Evolutionary conservation across 2,113 vertebrate species (phyloP).

Genomic region (Seriola aureovittata): DNA sequence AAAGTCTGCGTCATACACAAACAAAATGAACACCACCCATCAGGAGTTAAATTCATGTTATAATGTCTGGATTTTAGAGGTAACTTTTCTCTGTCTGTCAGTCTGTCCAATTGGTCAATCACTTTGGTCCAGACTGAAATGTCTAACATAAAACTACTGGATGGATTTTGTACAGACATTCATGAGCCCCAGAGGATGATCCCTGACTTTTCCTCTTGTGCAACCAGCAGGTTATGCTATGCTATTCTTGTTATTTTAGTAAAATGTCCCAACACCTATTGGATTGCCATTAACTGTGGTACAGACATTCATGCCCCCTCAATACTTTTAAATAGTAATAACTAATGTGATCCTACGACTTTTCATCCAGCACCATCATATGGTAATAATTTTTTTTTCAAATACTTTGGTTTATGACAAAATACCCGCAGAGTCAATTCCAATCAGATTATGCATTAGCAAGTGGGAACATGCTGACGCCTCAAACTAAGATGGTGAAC

Average conservation of each 20-base stretch:
- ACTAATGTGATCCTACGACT: background rate
- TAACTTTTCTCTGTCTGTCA: background rate
- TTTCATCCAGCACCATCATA: background rate
- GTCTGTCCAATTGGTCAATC: background rate
- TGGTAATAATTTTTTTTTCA: background rate
- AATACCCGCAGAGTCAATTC: background rate
- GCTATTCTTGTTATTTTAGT: background rate
- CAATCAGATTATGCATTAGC: background rate
- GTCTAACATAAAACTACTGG: background rate
- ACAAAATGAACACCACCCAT: background rate
- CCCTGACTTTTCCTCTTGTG: background rate
- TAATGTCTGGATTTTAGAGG: background rate
- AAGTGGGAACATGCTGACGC: background rate
- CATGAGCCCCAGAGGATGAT: background rate
- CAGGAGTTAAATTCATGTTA: background rate
- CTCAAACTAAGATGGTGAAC: background rate
- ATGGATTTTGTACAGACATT: background rate
- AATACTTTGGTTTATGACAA: background rate
- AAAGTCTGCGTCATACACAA: conserved; percentile 1
- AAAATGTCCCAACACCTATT: background rate
- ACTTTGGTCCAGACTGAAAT: background rate
- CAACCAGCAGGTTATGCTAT: background rate
- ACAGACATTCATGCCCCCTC: background rate
- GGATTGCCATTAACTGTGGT: background rate
- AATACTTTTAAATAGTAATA: background rate